A percentile compares a stretch with the other conserved stretches of the same genome.
Evolutionary conservation across 2,797 vertebrate species (phyloP).

Genomic region (Gambelia wislizenii): DNA sequence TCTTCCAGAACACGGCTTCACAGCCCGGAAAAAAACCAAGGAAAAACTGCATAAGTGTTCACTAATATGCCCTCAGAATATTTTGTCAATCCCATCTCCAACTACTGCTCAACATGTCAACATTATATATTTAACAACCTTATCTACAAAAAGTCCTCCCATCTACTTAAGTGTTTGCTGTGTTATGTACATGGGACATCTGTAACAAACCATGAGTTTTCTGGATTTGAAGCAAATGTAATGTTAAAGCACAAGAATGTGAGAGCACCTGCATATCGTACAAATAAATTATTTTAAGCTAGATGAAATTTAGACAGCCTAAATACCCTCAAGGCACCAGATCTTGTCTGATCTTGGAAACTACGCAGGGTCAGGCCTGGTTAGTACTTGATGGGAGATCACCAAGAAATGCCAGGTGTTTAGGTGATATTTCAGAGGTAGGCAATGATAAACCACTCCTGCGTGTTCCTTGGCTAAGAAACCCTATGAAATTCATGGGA

Average conservation of each 20-base stretch:
- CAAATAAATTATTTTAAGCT: not conserved
- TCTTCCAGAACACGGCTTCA: no score
- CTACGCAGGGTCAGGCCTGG: no score
- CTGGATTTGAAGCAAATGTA: not conserved
- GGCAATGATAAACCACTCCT: no score
- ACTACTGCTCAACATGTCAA: not conserved
- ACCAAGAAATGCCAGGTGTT: no score
- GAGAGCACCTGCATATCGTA: not conserved
- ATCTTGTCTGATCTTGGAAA: no score
- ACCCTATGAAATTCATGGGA: no score
- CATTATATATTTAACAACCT: not conserved
- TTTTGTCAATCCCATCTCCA: not conserved
- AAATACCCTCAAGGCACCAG: no score
- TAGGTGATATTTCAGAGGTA: no score
- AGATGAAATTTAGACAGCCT: not conserved
- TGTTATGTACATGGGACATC: not conserved
- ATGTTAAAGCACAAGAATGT: not conserved
- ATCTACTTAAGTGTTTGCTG: not conserved
- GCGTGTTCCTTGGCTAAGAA: no score
- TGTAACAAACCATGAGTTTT: not conserved
- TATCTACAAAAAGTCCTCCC: not conserved
- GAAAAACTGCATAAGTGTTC: not conserved
- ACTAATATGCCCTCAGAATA: not conserved
- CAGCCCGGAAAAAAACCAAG: no score
- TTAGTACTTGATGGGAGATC: no score